Conservation (phyloP, 2,113 vertebrate species). For the Aphyosemion australe region DNA sequence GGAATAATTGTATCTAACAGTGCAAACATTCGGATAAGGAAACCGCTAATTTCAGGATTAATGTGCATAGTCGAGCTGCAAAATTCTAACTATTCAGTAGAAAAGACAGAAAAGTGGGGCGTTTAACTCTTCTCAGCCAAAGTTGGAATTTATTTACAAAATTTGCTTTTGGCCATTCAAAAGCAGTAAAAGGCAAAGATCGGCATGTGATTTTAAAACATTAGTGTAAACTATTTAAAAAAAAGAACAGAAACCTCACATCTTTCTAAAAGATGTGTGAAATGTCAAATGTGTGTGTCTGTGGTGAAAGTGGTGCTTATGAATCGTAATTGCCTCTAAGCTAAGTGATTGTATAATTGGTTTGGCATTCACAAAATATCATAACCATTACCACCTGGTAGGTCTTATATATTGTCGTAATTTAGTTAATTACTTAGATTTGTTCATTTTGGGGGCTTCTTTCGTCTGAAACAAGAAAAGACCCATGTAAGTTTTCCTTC, state of each 20-base stretch:
- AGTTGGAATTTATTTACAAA: not conserved
- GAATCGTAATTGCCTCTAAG: constrained; percentile 32
- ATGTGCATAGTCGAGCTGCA: constrained; percentile 35
- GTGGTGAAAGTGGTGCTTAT: constrained; percentile 14
- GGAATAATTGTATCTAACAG: constrained; percentile 37
- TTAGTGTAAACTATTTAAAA: not conserved
- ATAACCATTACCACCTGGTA: constrained; percentile 28
- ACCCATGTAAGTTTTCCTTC: not conserved
- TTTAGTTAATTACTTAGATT: constrained; percentile 24
- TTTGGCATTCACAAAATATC: constrained; percentile 43
- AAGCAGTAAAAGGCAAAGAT: not conserved
- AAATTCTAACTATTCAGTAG: constrained; percentile 21
- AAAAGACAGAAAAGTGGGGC: constrained; percentile 9
- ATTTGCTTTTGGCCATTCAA: too few species aligned
- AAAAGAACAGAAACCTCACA: not conserved
- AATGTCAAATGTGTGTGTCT: constrained; percentile 16
- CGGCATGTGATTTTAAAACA: too few species aligned
- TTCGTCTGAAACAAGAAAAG: constrained; percentile 11
- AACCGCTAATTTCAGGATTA: constrained; percentile 39
- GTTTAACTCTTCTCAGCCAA: not conserved
- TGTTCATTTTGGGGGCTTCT: constrained; percentile 12
- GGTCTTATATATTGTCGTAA: constrained; percentile 32
- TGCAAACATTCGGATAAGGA: constrained; percentile 49
- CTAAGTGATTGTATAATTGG: constrained; percentile 35
- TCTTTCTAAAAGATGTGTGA: constrained; percentile 7